Conservation (phyloP, 1,140 invertebrate species). For the Ericerus pela region DNA sequence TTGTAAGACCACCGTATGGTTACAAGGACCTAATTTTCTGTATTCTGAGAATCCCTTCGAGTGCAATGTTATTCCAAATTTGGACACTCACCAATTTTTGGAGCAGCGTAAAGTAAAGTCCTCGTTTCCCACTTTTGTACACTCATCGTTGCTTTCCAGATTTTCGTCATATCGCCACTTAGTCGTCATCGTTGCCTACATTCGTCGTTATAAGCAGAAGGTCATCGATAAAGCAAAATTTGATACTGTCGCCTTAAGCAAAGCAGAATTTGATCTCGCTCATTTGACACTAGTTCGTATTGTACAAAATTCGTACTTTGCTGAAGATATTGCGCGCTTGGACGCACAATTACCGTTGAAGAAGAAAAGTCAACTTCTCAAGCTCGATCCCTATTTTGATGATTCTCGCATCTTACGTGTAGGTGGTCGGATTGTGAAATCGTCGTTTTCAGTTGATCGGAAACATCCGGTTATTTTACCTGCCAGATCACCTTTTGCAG, state of each 20-base stretch:
- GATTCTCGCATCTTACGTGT: constrained; percentile 14
- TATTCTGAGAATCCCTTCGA: too few relatives aligned
- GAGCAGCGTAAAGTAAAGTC: too few relatives aligned
- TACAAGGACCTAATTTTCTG: neutral
- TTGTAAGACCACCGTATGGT: neutral
- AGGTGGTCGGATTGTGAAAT: constrained; percentile 15
- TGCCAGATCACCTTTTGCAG: constrained; percentile 24
- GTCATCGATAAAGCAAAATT: too few relatives aligned
- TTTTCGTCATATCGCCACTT: too few relatives aligned
- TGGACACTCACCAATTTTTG: too few relatives aligned
- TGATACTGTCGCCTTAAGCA: too few relatives aligned
- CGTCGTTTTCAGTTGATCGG: constrained; percentile 10
- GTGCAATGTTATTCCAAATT: too few relatives aligned
- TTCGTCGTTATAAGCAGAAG: too few relatives aligned
- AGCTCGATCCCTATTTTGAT: constrained; percentile 17
- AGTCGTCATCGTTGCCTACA: too few relatives aligned
- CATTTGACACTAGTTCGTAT: neutral
- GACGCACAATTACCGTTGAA: neutral
- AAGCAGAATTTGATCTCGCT: too few relatives aligned
- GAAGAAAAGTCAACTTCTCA: neutral
- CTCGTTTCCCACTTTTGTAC: too few relatives aligned
- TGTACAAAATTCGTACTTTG: neutral
- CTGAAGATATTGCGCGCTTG: neutral
- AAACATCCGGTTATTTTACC: constrained; percentile 19
- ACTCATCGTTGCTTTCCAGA: too few relatives aligned